phyloP scores from a whole-genome alignment of 2,888 invertebrate species.

The Lepidocyrtinus sp. region DNA sequence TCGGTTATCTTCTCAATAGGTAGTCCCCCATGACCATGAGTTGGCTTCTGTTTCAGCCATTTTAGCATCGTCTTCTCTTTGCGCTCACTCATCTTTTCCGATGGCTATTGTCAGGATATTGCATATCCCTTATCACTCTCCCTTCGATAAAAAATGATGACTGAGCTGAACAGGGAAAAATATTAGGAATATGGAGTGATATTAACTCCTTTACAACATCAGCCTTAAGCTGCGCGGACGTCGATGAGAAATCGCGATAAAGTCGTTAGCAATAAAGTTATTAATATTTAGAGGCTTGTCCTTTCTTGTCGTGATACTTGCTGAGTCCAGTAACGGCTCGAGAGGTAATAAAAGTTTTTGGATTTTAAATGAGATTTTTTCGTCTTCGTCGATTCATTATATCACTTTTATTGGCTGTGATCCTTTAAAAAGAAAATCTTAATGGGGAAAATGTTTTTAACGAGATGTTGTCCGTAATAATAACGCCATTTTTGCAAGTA shows the following conservation, averaged over 20 bases:
- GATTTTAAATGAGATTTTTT: not conserved
- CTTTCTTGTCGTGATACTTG: slow-evolving; percentile 15
- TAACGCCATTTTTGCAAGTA: slow-evolving; percentile 12
- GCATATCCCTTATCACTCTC: slow-evolving; percentile 28
- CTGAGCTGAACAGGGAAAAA: not conserved
- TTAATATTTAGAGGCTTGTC: slow-evolving; percentile 11
- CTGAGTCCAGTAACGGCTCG: slow-evolving; percentile 42
- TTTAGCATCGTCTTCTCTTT: slow-evolving; percentile 68
- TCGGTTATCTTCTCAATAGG: slow-evolving; percentile 67
- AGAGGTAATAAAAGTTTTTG: not conserved
- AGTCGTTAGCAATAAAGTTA: slow-evolving; percentile 30
- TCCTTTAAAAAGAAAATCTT: not conserved
- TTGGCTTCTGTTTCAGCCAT: slow-evolving; percentile 70
- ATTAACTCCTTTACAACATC: not conserved
- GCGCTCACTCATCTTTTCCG: slow-evolving; percentile 50
- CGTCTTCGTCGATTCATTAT: not conserved
- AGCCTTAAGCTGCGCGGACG: not conserved
- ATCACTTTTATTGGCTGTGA: slow-evolving; percentile 19
- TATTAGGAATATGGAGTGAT: not conserved
- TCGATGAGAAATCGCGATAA: not conserved
- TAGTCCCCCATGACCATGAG: slow-evolving; percentile 59
- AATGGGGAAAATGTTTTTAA: not conserved
- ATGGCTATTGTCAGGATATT: slow-evolving; percentile 37
- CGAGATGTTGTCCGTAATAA: slow-evolving; percentile 16
- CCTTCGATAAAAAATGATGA: slow-evolving; percentile 14